Base-by-base conservation (phyloP, 2,113 vertebrate genomes). In the Rhombomys opimus region DNA sequence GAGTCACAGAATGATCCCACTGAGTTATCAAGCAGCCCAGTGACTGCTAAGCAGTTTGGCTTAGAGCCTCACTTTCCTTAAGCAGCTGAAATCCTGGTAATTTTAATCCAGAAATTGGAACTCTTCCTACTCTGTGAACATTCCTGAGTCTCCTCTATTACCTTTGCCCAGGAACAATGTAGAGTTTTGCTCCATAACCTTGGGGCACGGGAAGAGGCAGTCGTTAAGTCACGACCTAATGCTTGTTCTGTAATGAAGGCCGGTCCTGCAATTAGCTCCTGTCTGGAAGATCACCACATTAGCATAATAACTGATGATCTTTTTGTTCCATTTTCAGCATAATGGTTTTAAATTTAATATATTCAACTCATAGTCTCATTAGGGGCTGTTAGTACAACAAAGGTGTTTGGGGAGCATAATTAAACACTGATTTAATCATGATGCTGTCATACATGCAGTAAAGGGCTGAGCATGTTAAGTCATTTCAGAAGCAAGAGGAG, bases 301-400 rank as follows among this genome's bases (percentile, higher is more conserved):
- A 85, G 65, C 95, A 93, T 92, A 75, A 78, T 93, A 96, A 95
- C 41, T 65, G 76, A 92, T 72, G 77, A 94, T 87, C 85, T 87
- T 82, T 89, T 93, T 92, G 76, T 81, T 95, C 61, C n/a, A 35
- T 81, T 88, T 54, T 85, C 82, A 90, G 59, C 41, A 73, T 95
- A 97, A 95, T 93, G 75, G 70, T 92, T 95, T 96, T 95, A 81
- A 67, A 92, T 94, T 76, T 95, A 96, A 96, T 94, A 50, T 90
- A 92, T 94, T 96, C 89, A 86, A 96, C 54, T 97, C 57, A 22
- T 54, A 95, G 65, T 94, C 91, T 96, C 77, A 86, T 94, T 94
- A 90, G 65, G 72, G 89, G 70, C 76, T 92, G 14, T 94, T 89
- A 96, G 59, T 87, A 95, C n/a, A 94, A 87, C 95, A 96, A 54